Base-by-base conservation (phyloP, 2,113 vertebrate genomes). In the Triplophysa siluroides region DNA sequence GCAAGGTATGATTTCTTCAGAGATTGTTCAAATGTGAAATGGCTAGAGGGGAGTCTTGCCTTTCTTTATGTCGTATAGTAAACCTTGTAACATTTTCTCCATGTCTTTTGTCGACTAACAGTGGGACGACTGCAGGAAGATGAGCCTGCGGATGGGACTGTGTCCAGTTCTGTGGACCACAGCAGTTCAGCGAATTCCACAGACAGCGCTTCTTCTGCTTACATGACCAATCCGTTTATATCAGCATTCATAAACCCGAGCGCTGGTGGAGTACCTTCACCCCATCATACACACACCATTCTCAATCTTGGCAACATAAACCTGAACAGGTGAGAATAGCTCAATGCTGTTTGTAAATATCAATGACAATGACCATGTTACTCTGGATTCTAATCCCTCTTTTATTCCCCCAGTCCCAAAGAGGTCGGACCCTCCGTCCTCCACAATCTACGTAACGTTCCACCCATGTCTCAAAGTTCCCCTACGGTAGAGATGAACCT, bases 111-210 rank as follows among this genome's bases (percentile, higher is more conserved):
- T 47, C 4, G 4, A 29, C 29, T 21, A 38, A n/a, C 21, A 78
- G 61, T 10, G 18, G 60, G 52, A 43, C 54, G 13, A 1, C 5
- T 54, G 19, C 54, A 85, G 26, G 29, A 71, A 12, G 75, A 68
- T 1, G 76, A 83, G 29, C 72, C 77, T 4, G 81, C 65, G 21
- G 82, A 85, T 38, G 62, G 68, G 24, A 78, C 64, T 4, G 81
- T 87, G 6, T 84, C 86, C 72, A 86, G 84, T 61, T 83, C 83
- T 70, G 81, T 52, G 21, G 65, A 85, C 19, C 65, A 33, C 78
- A 24, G 29, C 47, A 11, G 24, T 23, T 11, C 23, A 5, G 29
- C 43, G 21, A 33, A 43, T 33, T 26, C 19, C 26, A 47, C 41
- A 7, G 66, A 78, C 8, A 41, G 43, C 26, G 71, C 11, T 24